These are phyloP conservation scores for Neoascia interrupta DNA, from an alignment of 2,888 invertebrate species.

Conservation along the genomic window DNA sequence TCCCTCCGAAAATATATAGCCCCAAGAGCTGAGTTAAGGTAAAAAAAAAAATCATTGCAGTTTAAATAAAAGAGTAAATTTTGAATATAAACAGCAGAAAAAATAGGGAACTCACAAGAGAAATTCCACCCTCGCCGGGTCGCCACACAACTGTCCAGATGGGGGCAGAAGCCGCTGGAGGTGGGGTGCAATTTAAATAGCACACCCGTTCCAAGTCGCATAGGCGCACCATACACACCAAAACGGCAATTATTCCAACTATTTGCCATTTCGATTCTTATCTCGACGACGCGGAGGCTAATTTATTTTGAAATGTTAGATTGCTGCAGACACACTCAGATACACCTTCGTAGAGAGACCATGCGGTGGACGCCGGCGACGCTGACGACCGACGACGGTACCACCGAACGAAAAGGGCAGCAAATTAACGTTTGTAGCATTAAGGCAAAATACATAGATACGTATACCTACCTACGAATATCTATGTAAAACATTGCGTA, in stretches of 20 bases:
- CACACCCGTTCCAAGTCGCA: not conserved
- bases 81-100: not conserved
- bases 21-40: conserved; percentile 8
- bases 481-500: conserved; percentile 19
- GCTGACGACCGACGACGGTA: conserved; percentile 12
- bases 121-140: not conserved
- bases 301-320: conserved; percentile 69
- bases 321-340: conserved; percentile 36
- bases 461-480: not conserved
- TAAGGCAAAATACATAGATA: conserved; percentile 9
- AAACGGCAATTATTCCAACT: conserved; percentile 69
- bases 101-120: no score
- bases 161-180: not conserved
- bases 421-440: conserved; percentile 45
- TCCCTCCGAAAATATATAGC: conserved; percentile 8
- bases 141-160: not conserved
- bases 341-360: conserved; percentile 6
- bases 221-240: conserved; percentile 16
- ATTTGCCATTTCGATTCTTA: conserved; percentile 70
- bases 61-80: conserved; percentile 12
- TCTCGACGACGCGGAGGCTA: conserved; percentile 62
- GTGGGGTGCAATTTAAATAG: not conserved
- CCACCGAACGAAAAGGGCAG: conserved; percentile 54
- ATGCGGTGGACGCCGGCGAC: not conserved
- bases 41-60: conserved; percentile 8